Conservation (phyloP, 2,113 vertebrate genomes). For the Acanthisitta chloris region DNA sequence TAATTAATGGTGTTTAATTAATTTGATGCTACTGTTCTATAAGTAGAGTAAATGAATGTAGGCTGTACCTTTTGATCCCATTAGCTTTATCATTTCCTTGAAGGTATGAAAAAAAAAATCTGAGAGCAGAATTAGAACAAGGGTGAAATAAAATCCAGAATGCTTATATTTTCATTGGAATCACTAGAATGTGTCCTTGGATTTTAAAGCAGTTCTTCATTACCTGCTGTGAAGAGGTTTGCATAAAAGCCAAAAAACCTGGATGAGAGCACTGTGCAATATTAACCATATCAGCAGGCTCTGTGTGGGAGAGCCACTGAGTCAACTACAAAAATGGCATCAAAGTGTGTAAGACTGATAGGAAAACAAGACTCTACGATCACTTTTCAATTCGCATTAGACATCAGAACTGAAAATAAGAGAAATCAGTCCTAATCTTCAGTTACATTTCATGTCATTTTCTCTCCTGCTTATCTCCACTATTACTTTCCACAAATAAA, state of each 20-base stretch:
- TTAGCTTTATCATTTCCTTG: constrained; percentile 12
- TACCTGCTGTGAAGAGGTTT: neutral
- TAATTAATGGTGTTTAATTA: constrained; percentile 25
- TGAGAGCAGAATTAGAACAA: neutral
- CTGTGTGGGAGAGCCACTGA: neutral
- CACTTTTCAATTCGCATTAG: neutral
- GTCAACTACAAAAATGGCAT: neutral
- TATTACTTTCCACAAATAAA: neutral
- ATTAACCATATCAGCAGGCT: neutral
- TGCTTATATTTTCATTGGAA: neutral
- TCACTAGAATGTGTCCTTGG: neutral
- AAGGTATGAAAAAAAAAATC: constrained; percentile 30
- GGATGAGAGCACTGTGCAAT: neutral
- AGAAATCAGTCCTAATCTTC: neutral
- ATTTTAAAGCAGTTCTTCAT: neutral
- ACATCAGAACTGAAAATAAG: neutral
- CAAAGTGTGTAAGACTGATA: neutral
- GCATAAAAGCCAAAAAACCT: neutral
- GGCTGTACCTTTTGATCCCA: neutral
- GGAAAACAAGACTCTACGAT: neutral
- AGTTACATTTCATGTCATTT: neutral
- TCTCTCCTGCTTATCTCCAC: neutral
- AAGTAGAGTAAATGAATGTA: neutral
- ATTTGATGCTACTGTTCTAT: neutral
- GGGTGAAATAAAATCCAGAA: neutral